phyloP scores from a whole-genome alignment of 2,888 invertebrate species.

The Morpho helenor region DNA sequence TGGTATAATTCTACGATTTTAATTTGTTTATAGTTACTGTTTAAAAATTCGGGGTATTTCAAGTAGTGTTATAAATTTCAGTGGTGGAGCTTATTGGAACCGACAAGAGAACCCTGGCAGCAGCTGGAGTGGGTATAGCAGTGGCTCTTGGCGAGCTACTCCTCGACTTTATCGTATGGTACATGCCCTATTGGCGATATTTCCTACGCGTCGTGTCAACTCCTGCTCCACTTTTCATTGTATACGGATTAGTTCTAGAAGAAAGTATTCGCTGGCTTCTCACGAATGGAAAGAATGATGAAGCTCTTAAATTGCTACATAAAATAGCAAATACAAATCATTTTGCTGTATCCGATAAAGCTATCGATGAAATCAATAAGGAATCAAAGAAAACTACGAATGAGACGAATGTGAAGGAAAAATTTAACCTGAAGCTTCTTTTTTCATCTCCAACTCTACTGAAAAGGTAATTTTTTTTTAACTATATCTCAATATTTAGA shows the following conservation, averaged over 20 bases:
- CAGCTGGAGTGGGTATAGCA: conserved; percentile 81
- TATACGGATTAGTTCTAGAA: conserved; percentile 80
- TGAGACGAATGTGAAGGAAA: conserved; percentile 12
- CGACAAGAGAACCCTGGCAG: conserved; percentile 82
- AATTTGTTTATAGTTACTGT: too few relatives aligned
- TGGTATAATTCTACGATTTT: too few relatives aligned
- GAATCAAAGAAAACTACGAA: conserved; percentile 9
- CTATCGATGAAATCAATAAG: conserved; percentile 19
- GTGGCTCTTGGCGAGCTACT: conserved; percentile 83
- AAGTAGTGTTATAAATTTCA: conserved; percentile 17
- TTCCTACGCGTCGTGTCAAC: conserved; percentile 80
- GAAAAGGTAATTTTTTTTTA: conserved; percentile 17
- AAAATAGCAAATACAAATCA: conserved; percentile 81
- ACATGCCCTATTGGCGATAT: conserved; percentile 81
- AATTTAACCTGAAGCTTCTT: conserved; percentile 22
- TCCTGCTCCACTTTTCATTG: conserved; percentile 80
- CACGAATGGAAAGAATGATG: conserved; percentile 73
- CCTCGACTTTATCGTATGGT: conserved; percentile 81
- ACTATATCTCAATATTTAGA: too few relatives aligned
- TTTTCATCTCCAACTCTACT: conserved; percentile 40
- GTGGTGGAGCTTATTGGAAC: conserved; percentile 45
- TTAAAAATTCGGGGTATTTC: too few relatives aligned
- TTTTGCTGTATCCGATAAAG: conserved; percentile 59
- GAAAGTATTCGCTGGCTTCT: conserved; percentile 86
- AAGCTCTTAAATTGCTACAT: conserved; percentile 47